phyloP scores from a whole-genome alignment of 2,888 invertebrate species.

The Tipula unca region DNA sequence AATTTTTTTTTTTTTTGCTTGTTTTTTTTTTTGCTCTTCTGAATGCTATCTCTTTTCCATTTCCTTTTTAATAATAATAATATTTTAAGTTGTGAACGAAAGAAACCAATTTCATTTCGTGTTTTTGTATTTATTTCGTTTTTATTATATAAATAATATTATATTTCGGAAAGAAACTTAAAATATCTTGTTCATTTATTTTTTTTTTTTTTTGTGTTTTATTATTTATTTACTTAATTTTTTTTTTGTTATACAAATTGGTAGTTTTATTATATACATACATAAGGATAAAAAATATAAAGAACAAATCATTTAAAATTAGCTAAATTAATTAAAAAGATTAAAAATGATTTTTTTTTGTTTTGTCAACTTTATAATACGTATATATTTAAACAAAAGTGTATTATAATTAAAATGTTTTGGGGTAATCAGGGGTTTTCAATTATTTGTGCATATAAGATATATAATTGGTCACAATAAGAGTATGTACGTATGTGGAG shows the following conservation, averaged over 20 bases:
- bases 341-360: not conserved
- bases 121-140: not conserved
- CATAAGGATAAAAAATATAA: not conserved
- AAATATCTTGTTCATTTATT: not conserved
- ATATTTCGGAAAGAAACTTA: not conserved
- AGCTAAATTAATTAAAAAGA: conserved; percentile 8
- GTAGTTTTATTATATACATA: not conserved
- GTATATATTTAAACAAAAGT: not conserved
- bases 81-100: not conserved
- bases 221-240: not conserved
- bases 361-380: not conserved
- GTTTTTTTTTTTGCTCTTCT: not conserved
- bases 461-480: no score
- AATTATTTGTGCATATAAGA: not conserved
- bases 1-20: not conserved
- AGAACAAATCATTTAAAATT: conserved; percentile 15
- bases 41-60: conserved; percentile 14
- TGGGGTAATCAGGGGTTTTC: not conserved
- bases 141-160: not conserved
- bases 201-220: not conserved
- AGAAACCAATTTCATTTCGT: conserved; percentile 2
- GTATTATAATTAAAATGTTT: not conserved
- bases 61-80: not conserved
- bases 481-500: no score
- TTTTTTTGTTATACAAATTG: conserved; percentile 14